Evolutionary conservation across 2,888 invertebrate genomes (phyloP).

Genomic region (Latrodectus elegans): DNA sequence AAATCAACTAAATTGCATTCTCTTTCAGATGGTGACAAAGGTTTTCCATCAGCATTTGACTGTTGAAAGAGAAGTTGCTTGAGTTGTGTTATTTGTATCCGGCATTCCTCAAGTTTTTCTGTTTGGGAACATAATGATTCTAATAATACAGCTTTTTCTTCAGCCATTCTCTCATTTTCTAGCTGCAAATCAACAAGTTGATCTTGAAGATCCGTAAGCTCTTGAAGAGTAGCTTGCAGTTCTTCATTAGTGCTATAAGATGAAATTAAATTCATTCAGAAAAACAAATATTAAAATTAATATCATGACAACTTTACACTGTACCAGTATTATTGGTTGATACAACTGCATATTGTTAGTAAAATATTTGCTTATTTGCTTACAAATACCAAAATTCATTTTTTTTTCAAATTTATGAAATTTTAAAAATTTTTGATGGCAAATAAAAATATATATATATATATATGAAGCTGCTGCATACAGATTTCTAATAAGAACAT

Average conservation of each 20-base stretch:
- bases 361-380: too few relatives aligned
- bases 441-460: too few relatives aligned
- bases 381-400: too few relatives aligned
- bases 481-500: too few relatives aligned
- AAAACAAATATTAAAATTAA: too few relatives aligned
- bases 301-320: too few relatives aligned
- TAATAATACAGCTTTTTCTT: conserved; percentile 91
- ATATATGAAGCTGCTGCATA: too few relatives aligned
- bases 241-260: conserved; percentile 87
- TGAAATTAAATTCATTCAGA: too few relatives aligned
- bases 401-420: too few relatives aligned
- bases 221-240: conserved; percentile 93
- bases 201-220: conserved; percentile 90
- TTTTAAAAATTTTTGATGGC: too few relatives aligned
- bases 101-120: conserved; percentile 90
- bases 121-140: conserved; percentile 94
- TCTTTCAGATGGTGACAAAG: conserved; percentile 72
- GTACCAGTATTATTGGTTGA: too few relatives aligned
- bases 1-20: conserved; percentile 84
- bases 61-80: conserved; percentile 81
- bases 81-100: conserved; percentile 88
- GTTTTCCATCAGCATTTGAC: conserved; percentile 67
- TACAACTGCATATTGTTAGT: too few relatives aligned
- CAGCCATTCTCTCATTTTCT: conserved; percentile 89
- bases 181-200: conserved; percentile 89